phyloP scores from a whole-genome alignment of 2,888 invertebrate species.

The Elgonia sp. region DNA sequence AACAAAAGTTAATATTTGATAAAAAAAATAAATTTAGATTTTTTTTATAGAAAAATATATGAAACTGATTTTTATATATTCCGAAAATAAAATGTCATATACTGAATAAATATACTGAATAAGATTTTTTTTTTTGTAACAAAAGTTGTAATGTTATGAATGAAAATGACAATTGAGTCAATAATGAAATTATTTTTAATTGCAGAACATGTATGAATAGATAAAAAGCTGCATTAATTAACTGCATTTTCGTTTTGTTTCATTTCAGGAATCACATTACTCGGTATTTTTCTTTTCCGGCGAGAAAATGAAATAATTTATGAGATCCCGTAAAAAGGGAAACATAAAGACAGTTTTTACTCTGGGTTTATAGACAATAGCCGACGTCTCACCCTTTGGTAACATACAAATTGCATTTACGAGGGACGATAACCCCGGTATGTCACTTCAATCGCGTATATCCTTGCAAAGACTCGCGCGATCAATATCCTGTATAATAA shows the following conservation, averaged over 20 bases:
- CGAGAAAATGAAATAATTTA: slow-evolving; percentile 37
- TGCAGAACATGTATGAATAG: too few relatives aligned
- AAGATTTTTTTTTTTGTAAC: too few relatives aligned
- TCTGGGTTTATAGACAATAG: slow-evolving; percentile 38
- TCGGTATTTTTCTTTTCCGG: neutral
- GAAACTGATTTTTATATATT: too few relatives aligned
- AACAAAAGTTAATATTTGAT: too few relatives aligned
- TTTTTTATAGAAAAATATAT: too few relatives aligned
- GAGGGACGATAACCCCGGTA: slow-evolving; percentile 54
- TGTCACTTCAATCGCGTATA: slow-evolving; percentile 52
- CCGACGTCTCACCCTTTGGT: slow-evolving; percentile 36
- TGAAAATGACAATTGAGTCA: too few relatives aligned
- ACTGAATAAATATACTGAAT: too few relatives aligned
- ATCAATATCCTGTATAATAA: slow-evolving; percentile 44
- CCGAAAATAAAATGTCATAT: too few relatives aligned
- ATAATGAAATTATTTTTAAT: too few relatives aligned
- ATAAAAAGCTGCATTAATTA: neutral
- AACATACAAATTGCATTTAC: slow-evolving; percentile 55
- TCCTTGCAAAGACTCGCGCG: slow-evolving; percentile 32
- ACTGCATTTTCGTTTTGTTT: neutral
- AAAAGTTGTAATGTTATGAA: too few relatives aligned
- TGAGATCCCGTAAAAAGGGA: slow-evolving; percentile 14
- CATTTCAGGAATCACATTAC: neutral
- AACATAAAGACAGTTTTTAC: slow-evolving; percentile 34
- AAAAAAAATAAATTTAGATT: too few relatives aligned